Evolutionary conservation across 2,113 vertebrate genomes (phyloP).

Genomic region (Oenanthe oenanthe): DNA sequence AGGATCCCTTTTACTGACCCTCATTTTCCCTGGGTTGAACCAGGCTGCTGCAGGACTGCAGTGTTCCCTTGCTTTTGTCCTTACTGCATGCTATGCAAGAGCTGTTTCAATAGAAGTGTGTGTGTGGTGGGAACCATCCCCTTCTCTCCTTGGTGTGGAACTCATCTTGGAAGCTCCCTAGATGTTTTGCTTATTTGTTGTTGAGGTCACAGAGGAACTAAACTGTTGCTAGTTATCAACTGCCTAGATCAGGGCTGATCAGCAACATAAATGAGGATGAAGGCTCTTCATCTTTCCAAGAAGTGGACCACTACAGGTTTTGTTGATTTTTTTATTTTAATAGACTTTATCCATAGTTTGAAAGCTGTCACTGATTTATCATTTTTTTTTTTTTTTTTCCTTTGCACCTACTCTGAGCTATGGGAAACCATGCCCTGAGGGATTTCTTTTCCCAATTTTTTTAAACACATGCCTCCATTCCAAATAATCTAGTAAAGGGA

Average conservation of each 20-base stretch:
- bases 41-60: background rate
- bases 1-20: background rate
- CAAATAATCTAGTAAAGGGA: background rate
- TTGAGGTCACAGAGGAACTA: background rate
- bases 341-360: background rate
- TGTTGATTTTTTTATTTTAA: background rate
- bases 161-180: background rate
- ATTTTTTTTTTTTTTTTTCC: background rate
- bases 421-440: background rate
- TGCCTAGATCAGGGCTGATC: background rate
- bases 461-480: background rate
- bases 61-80: background rate
- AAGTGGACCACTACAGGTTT: background rate
- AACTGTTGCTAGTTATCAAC: background rate
- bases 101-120: background rate
- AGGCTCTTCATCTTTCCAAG: background rate
- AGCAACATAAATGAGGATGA: background rate
- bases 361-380: background rate
- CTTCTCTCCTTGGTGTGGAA: background rate
- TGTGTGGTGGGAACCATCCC: background rate
- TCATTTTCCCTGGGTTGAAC: background rate
- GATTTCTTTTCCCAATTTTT: background rate
- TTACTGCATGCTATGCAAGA: background rate
- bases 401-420: background rate
- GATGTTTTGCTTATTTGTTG: background rate